Base-by-base conservation (phyloP, 2,888 invertebrate genomes). In the Nezara viridula region DNA sequence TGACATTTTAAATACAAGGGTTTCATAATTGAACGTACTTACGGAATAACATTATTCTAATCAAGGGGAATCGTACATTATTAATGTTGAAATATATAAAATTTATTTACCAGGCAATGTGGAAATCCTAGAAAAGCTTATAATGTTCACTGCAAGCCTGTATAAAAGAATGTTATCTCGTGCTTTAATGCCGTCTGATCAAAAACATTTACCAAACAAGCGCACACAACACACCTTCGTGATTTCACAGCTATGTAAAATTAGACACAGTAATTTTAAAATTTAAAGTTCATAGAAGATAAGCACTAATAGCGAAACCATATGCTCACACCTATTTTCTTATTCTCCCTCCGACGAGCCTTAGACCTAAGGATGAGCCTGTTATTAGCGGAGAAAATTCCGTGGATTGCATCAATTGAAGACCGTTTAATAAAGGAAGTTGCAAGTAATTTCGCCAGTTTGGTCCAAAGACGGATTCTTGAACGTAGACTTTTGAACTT, bases 401-500 rank as follows among this genome's bases (percentile, higher is more conserved):
- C n/a, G 44, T 10, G 24, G n/a, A 47, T 47, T 81, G n/a, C 81
- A 44, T 81, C 81, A 81, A 81, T 44, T n/a, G 44, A 81, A 44
- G 4, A 81, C 12, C 81, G 81, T 81, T 81, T 81, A 44, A 81
- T 44, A 81, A 44, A 47, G 44, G 44, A 81, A n/a, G 44, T 44
- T 81, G 19, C 32, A 2, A 73, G 66, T 73, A 73, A 73, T 73
- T 73, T 73, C 27, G 66, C 66, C 19, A 37, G 66, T 73, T 73
- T 6, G 14, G 66, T 73, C 66, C 37, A 37, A 73, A 73, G 37
- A 73, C 81, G 44, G 81, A 81, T 81, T 44, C 81, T 81, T 44
- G 24, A 81, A 81, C 81, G 81, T 24, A 40, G 21, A 77, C 77
- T 81, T 40, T 44, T 81, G 81, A 81, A 81, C 81, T 81, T 81